Percentiles rank a stretch among this genome's conserved stretches.
These are phyloP conservation scores for Phyllotreta striolata DNA, from an alignment of 2,888 invertebrate species.

Conservation along the genomic window DNA sequence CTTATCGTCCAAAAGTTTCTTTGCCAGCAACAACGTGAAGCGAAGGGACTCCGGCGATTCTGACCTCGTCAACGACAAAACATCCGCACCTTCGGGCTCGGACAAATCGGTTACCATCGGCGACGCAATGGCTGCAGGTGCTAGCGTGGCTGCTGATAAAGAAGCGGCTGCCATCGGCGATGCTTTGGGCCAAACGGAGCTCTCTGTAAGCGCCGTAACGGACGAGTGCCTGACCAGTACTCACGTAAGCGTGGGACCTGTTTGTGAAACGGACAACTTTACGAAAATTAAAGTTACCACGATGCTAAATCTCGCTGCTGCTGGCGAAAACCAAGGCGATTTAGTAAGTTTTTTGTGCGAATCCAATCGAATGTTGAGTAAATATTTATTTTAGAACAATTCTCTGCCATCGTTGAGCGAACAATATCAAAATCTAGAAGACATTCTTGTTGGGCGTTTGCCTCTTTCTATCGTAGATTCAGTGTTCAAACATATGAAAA, in stretches of 20 bases:
- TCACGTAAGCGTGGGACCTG: conserved; percentile 8
- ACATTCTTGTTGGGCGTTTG: conserved; percentile 36
- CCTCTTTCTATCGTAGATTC: conserved; percentile 39
- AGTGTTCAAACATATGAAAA: conserved; percentile 35
- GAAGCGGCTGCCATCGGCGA: background rate
- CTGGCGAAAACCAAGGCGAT: conserved; percentile 2
- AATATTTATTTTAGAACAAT: conserved; percentile 2
- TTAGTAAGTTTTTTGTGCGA: conserved; percentile 5
- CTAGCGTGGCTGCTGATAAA: background rate
- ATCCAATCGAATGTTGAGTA: no score
- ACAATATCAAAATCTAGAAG: conserved; percentile 37
- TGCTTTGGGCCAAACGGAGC: conserved; percentile 26
- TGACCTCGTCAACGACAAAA: conserved; percentile 13
- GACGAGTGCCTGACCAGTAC: conserved; percentile 9
- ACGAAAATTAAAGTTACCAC: conserved; percentile 5
- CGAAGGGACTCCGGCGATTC: conserved; percentile 8
- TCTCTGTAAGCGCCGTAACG: conserved; percentile 27
- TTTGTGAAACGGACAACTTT: conserved; percentile 12
- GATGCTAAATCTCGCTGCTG: conserved; percentile 9
- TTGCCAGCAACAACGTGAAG: conserved; percentile 22
- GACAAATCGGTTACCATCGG: background rate
- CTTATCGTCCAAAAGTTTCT: conserved; percentile 39
- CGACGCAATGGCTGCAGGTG: background rate
- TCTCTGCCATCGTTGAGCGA: conserved; percentile 6
- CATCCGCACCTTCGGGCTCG: background rate